Percentiles rank a stretch among this genome's conserved stretches.
These are phyloP conservation scores for Tragelaphus strepsiceros DNA, from an alignment of 2,113 vertebrate genomes.

Conservation along the genomic window DNA sequence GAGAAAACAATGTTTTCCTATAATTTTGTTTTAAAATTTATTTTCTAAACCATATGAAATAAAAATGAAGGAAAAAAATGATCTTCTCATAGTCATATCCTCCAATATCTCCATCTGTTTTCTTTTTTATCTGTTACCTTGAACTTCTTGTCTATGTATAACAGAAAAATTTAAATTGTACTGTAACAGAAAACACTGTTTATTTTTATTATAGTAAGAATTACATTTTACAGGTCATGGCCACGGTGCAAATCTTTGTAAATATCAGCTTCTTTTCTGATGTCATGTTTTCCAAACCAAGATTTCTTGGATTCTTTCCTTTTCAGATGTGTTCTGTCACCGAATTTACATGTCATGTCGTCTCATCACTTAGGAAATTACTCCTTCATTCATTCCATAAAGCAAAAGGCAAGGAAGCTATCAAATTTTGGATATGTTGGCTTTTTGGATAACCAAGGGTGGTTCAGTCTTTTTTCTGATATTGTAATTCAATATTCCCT, in stretches of 20 bases:
- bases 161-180: not conserved
- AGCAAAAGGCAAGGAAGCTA: not conserved
- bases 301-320: not conserved
- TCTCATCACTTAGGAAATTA: not conserved
- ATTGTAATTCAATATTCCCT: not conserved
- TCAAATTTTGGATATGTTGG: not conserved
- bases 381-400: not conserved
- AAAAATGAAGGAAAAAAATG: not conserved
- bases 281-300: not conserved
- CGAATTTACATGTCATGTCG: not conserved
- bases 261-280: not conserved
- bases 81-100: not conserved
- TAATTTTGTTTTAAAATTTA: conserved; percentile 9
- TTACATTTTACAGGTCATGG: not conserved
- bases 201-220: conserved; percentile 5
- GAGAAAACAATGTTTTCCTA: not conserved
- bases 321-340: not conserved
- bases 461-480: not conserved
- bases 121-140: not conserved
- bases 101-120: not conserved
- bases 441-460: not conserved
- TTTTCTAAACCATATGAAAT: not conserved
- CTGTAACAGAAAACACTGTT: not conserved
- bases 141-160: not conserved
- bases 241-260: not conserved